These are phyloP conservation scores for Diarsia brunnea DNA, from an alignment of 2,888 invertebrate species.

Conservation along the genomic window DNA sequence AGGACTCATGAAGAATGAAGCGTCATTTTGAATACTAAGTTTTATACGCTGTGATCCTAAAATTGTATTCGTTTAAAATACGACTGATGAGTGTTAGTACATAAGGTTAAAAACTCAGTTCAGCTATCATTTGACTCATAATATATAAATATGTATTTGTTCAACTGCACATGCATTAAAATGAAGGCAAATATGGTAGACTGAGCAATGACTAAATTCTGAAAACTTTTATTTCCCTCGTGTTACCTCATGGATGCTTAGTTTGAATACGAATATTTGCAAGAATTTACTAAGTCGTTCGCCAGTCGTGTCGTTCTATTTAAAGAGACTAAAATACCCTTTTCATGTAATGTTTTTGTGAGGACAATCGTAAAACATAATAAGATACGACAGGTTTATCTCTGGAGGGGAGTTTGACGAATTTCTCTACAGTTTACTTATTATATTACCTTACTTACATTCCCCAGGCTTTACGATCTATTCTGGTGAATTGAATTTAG, in stretches of 20 bases:
- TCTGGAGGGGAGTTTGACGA: conserved; percentile 52
- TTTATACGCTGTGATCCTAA: no score
- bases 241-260: background rate
- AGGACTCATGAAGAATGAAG: background rate
- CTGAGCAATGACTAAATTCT: background rate
- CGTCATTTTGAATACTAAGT: no score
- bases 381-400: conserved; percentile 66
- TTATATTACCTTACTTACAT: conserved; percentile 33
- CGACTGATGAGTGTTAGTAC: background rate
- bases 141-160: background rate
- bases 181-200: background rate
- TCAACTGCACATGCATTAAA: background rate
- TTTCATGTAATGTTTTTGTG: conserved; percentile 69
- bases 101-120: background rate
- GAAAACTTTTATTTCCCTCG: background rate
- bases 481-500: conserved; percentile 45
- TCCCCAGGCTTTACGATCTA: conserved; percentile 31
- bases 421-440: conserved; percentile 50
- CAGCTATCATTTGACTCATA: background rate
- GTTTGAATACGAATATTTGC: background rate
- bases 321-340: conserved; percentile 59
- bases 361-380: conserved; percentile 75
- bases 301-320: conserved; percentile 45
- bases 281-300: conserved; percentile 18
- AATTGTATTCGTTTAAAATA: background rate